phyloP scores from a whole-genome alignment of 1,140 invertebrate genomes.

The Drosophila orosa region DNA sequence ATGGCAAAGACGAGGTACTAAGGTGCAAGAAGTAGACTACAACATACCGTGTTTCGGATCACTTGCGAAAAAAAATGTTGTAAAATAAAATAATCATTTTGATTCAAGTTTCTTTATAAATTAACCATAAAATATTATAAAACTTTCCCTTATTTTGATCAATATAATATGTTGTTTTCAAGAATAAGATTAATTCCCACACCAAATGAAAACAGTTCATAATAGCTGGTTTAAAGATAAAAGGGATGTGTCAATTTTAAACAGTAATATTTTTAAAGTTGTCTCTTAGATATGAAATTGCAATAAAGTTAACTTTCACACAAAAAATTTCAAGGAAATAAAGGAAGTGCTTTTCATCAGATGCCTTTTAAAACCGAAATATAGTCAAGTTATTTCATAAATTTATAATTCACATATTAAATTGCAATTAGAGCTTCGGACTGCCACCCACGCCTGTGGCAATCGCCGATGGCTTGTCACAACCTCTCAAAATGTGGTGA shows the following conservation, averaged over 20 bases:
- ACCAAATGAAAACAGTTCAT: too few species aligned
- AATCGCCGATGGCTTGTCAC: slow-evolving; percentile 10
- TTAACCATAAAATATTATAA: too few species aligned
- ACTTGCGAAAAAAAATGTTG: background rate
- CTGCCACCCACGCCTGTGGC: slow-evolving; percentile 13
- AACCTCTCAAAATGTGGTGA: background rate
- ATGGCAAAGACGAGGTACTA: slow-evolving; percentile 18
- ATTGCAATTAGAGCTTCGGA: background rate
- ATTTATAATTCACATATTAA: background rate
- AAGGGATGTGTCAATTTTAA: background rate
- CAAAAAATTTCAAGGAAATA: background rate
- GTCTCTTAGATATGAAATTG: too few species aligned
- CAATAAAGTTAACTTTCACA: too few species aligned
- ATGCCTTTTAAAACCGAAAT: background rate
- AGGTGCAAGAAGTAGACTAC: slow-evolving; percentile 4
- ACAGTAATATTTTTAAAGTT: too few species aligned
- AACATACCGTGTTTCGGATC: slow-evolving; percentile 16
- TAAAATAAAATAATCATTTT: background rate
- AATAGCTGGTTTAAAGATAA: background rate
- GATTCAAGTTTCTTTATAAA: background rate
- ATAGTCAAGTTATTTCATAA: background rate
- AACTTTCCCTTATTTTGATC: too few species aligned
- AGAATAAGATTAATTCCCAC: too few species aligned
- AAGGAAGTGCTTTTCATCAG: background rate
- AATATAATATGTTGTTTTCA: too few species aligned